Evolutionary conservation across 1,140 invertebrate species (phyloP).

Genomic region (Zaprionus nigranus): DNA sequence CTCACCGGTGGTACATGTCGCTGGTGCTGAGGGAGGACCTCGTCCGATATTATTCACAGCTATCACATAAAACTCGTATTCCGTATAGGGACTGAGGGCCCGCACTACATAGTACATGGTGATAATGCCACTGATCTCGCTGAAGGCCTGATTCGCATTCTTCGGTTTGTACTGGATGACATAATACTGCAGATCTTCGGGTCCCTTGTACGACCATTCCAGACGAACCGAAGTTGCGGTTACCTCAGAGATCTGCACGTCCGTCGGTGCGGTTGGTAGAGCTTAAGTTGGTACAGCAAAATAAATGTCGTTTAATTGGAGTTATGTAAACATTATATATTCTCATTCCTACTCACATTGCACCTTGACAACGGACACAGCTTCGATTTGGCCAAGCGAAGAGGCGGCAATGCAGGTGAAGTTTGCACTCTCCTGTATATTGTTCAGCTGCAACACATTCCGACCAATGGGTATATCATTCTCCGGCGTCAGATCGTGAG

Average conservation of each 20-base stretch:
- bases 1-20: conserved; percentile 97
- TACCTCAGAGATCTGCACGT: conserved; percentile 95
- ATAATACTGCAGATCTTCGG: conserved; percentile 95
- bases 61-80: conserved; percentile 98
- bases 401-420: conserved; percentile 99
- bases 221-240: conserved; percentile 96
- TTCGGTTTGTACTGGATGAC: conserved; percentile 98
- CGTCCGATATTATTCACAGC: conserved; percentile 97
- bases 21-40: conserved; percentile 93
- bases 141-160: conserved; percentile 92
- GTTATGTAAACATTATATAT: not conserved
- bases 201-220: conserved; percentile 94
- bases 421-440: conserved; percentile 96
- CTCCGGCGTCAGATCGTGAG: conserved; percentile 92
- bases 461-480: conserved; percentile 93
- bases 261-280: conserved; percentile 93
- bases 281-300: conserved; percentile 76
- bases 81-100: conserved; percentile 95
- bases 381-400: conserved; percentile 95
- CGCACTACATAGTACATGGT: conserved; percentile 96
- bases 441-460: conserved; percentile 93
- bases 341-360: conserved; percentile 90
- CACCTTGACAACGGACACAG: conserved; percentile 94
- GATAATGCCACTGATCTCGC: conserved; percentile 96
- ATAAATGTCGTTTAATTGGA: not conserved